phyloP scores from a whole-genome alignment of 1,140 invertebrate genomes.

The Brachionus rubens region DNA sequence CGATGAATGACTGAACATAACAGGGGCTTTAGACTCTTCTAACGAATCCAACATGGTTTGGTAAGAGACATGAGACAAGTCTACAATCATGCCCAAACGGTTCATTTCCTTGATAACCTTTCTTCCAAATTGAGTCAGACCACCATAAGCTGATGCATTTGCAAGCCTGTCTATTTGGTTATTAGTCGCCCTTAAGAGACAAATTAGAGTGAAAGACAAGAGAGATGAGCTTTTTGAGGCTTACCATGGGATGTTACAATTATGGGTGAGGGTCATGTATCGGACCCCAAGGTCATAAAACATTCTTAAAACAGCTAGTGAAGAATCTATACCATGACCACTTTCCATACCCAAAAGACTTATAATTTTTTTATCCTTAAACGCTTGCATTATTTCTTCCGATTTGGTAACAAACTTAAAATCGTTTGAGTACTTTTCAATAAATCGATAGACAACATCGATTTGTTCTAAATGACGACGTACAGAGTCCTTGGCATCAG shows the following conservation, averaged over 20 bases:
- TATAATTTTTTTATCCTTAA: slow-evolving; percentile 72
- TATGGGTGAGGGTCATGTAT: slow-evolving; percentile 76
- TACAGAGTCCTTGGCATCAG: slow-evolving; percentile 77
- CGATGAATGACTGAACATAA: slow-evolving; percentile 83
- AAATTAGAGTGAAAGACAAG: neutral
- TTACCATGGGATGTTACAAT: slow-evolving; percentile 77
- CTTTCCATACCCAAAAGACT: slow-evolving; percentile 81
- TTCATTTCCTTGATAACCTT: slow-evolving; percentile 67
- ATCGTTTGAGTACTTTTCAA: slow-evolving; percentile 73
- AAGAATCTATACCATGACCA: slow-evolving; percentile 74
- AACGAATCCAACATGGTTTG: slow-evolving; percentile 78
- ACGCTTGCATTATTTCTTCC: slow-evolving; percentile 73
- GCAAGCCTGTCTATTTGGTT: slow-evolving; percentile 30
- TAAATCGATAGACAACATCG: slow-evolving; percentile 77
- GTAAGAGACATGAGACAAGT: slow-evolving; percentile 79
- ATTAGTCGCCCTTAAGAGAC: slow-evolving; percentile 47
- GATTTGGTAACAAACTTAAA: slow-evolving; percentile 74
- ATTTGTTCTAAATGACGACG: slow-evolving; percentile 80
- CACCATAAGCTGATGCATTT: slow-evolving; percentile 42
- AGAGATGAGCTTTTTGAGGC: slow-evolving; percentile 47
- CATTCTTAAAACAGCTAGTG: slow-evolving; percentile 70
- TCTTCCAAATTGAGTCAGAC: slow-evolving; percentile 53
- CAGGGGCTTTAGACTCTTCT: slow-evolving; percentile 73
- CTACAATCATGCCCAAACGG: slow-evolving; percentile 75
- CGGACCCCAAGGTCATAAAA: slow-evolving; percentile 73